These are phyloP conservation scores for Thymelicus sylvestris DNA, from an alignment of 2,888 invertebrate genomes.

Conservation along the genomic window DNA sequence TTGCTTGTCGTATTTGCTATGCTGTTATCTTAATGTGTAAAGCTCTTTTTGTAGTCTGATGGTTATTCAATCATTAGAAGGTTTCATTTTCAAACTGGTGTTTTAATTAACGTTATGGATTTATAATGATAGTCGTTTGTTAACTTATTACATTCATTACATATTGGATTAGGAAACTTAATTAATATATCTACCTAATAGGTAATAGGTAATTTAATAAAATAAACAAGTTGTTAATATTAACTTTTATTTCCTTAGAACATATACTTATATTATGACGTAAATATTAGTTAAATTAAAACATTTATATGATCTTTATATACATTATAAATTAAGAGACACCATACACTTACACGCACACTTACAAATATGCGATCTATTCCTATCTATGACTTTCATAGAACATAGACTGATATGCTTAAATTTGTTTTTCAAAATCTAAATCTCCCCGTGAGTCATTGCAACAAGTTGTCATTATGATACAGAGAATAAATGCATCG, in stretches of 20 bases:
- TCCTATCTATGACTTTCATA: slow-evolving; percentile 1
- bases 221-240: slow-evolving; percentile 23
- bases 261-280: slow-evolving; percentile 12
- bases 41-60: slow-evolving; percentile 2
- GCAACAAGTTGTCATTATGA: slow-evolving; percentile 78
- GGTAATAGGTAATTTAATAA: not conserved
- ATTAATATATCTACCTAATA: no score
- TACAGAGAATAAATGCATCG: slow-evolving; percentile 12
- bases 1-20: not conserved
- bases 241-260: slow-evolving; percentile 24
- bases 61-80: not conserved
- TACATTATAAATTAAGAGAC: slow-evolving; percentile 11
- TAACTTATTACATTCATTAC: no score
- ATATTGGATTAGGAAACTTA: no score
- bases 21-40: not conserved
- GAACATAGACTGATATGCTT: not conserved
- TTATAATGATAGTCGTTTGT: not conserved
- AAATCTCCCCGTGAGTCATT: slow-evolving; percentile 64
- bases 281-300: slow-evolving; percentile 30
- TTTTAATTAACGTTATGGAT: not conserved
- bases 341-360: slow-evolving; percentile 2
- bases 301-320: not conserved
- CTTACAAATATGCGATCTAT: not conserved
- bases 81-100: not conserved
- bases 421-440: slow-evolving; percentile 21